Evolutionary conservation across 2,797 vertebrate genomes (phyloP).

Genomic region (Tinamus major): DNA sequence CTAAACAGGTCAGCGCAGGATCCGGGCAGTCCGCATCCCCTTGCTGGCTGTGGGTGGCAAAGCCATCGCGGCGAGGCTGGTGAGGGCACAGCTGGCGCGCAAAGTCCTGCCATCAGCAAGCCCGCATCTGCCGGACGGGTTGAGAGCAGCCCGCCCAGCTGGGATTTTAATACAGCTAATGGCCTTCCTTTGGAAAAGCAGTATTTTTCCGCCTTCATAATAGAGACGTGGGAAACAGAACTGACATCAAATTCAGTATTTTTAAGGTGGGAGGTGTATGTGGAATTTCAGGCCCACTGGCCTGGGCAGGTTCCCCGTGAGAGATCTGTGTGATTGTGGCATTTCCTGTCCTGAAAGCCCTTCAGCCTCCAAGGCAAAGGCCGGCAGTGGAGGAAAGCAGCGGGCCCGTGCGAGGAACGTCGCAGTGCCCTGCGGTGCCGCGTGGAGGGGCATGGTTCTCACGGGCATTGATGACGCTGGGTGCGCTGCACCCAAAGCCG

Average conservation of each 20-base stretch:
- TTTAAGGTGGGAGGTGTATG: not conserved
- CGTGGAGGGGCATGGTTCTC: too few relatives aligned
- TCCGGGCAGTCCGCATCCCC: not conserved
- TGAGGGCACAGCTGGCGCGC: conserved; percentile 71
- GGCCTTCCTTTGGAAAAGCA: conserved; percentile 43
- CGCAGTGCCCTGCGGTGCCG: too few relatives aligned
- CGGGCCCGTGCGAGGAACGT: not conserved
- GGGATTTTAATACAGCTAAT: conserved; percentile 49
- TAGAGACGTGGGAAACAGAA: conserved; percentile 36
- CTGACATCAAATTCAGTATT: conserved; percentile 35
- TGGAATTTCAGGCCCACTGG: conserved; percentile 49
- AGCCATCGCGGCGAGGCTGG: conserved; percentile 37
- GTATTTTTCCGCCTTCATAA: conserved; percentile 32
- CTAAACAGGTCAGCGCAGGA: not conserved
- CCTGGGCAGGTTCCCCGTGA: conserved; percentile 29
- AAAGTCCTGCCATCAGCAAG: conserved; percentile 70
- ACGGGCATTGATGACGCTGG: conserved; percentile 24
- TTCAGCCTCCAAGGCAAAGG: not conserved
- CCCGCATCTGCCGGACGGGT: conserved; percentile 54
- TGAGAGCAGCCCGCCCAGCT: conserved; percentile 65
- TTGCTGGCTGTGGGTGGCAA: conserved; percentile 26
- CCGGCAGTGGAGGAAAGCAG: conserved; percentile 1
- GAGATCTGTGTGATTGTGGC: conserved; percentile 13
- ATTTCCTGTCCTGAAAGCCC: conserved; percentile 11
- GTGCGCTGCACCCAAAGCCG: conserved; percentile 13